Evolutionary conservation across 1,140 invertebrate species (phyloP).

Genomic region (Pachyrhynchus sulphureomaculatus): DNA sequence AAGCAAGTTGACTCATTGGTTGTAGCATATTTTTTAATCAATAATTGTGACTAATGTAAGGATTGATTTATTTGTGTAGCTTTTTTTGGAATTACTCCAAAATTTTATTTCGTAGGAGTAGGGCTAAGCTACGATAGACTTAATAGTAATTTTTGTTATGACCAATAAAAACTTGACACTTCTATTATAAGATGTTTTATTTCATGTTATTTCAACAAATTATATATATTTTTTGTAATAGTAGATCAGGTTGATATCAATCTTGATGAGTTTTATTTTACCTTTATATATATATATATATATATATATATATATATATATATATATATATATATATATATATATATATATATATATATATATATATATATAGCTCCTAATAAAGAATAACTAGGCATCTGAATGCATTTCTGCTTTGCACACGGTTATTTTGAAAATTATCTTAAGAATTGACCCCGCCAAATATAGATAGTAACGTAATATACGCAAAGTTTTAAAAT

Average conservation of each 20-base stretch:
- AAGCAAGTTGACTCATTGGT: too few relatives aligned
- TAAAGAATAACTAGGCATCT: too few relatives aligned
- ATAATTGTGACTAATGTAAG: background rate
- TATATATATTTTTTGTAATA: background rate
- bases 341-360: too few relatives aligned
- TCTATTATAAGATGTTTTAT: too few relatives aligned
- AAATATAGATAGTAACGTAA: constrained; percentile 52
- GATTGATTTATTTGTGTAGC: constrained; percentile 7
- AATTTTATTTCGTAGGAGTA: constrained; percentile 4
- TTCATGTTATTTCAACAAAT: too few relatives aligned
- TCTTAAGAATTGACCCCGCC: constrained; percentile 38
- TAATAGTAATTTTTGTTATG: too few relatives aligned
- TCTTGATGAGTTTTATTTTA: constrained; percentile 14
- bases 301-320: too few relatives aligned
- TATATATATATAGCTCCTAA: too few relatives aligned
- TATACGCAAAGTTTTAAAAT: constrained; percentile 50
- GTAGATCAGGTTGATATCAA: background rate
- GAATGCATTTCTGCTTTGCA: constrained; percentile 3
- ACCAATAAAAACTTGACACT: too few relatives aligned
- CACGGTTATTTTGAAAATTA: background rate
- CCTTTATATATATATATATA: too few relatives aligned
- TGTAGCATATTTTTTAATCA: constrained; percentile 5
- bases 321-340: too few relatives aligned
- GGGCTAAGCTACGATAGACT: background rate
- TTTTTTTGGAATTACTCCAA: constrained; percentile 20